Evolutionary conservation across 2,113 vertebrate species (phyloP).

Genomic region (Globicephala melas): DNA sequence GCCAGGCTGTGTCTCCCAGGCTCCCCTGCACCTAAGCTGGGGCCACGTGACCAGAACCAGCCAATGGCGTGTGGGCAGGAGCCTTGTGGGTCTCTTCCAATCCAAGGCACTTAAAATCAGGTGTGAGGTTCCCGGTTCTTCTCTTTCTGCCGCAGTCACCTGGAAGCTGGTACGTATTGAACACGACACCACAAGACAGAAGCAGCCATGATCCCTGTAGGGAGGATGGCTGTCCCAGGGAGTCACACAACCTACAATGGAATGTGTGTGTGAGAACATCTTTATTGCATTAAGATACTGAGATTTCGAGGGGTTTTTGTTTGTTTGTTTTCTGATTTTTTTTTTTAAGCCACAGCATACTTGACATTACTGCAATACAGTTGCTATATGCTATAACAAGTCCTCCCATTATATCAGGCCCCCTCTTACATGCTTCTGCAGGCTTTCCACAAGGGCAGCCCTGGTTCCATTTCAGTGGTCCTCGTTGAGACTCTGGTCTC

Average conservation of each 20-base stretch:
- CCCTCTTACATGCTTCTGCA: not conserved
- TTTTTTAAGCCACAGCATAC: not conserved
- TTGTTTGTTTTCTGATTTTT: not conserved
- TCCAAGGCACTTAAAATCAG: not conserved
- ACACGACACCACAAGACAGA: fast-evolving
- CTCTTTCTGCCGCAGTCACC: too few species aligned
- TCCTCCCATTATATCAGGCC: not conserved
- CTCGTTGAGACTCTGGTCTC: not conserved
- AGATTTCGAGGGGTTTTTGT: not conserved
- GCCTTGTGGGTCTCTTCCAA: fast-evolving
- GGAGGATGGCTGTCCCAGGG: not conserved
- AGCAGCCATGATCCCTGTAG: not conserved
- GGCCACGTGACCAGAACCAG: not conserved
- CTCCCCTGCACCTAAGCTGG: not conserved
- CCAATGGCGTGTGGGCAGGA: not conserved
- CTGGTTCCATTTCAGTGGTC: not conserved
- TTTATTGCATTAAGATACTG: not conserved
- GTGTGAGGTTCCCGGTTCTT: not conserved
- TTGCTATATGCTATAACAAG: not conserved
- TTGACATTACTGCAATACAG: not conserved
- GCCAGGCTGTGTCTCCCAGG: not conserved
- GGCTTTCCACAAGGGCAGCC: not conserved
- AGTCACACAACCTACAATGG: not conserved
- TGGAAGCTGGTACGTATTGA: not conserved
- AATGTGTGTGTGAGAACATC: not conserved